Evolutionary conservation across 2,888 invertebrate genomes (phyloP), one percentile per base, ranked within the genome.

Genomic region (Catocala sponsa): DNA sequence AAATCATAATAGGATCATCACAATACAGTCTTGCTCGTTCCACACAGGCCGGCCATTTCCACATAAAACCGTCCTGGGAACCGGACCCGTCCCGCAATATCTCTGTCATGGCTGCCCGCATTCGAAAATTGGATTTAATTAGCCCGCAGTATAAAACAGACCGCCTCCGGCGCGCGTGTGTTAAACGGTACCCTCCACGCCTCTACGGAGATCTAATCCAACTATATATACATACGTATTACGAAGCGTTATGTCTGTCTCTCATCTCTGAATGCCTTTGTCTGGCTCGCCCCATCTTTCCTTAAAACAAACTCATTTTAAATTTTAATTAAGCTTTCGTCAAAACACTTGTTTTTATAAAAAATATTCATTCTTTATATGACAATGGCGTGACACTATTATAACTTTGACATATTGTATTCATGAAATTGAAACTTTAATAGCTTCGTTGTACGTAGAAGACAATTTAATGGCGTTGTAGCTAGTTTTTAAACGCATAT

Each of bases 101-200:
- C 84, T 79, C 82, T 80, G 84, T 84, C 85, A 83, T 80, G 84
- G 83, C 79, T 81, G 78, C 82, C 85, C 87, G 84, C 89, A 84
- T 85, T 83, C 82, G 83, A 85, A 88, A 90, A 90, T 88, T 88
- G 84, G 81, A 89, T 90, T 90, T 89, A 89, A 90, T 90, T 90
- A 89, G 80, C 82, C 76, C 72, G 75, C 73, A 76, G 79, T 79
- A 81, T 81, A 80, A 82, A 83, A 81, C 78, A 79, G 74, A 73
- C 72, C 74, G 72, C 75, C 71, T 74, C 74, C 56, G 70, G 74
- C 71, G 64, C 68, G 76, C 64, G 74, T 70, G 70, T 72, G 72
- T 72, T 76, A 72, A 79, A 74, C 65, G 66, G 78, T 68, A 68
- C 70, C 70, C 66, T 77, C 70, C 66, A 74, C 70, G 72, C 74